phyloP scores from a whole-genome alignment of 2,797 vertebrate species.

The Fratercula arctica region DNA sequence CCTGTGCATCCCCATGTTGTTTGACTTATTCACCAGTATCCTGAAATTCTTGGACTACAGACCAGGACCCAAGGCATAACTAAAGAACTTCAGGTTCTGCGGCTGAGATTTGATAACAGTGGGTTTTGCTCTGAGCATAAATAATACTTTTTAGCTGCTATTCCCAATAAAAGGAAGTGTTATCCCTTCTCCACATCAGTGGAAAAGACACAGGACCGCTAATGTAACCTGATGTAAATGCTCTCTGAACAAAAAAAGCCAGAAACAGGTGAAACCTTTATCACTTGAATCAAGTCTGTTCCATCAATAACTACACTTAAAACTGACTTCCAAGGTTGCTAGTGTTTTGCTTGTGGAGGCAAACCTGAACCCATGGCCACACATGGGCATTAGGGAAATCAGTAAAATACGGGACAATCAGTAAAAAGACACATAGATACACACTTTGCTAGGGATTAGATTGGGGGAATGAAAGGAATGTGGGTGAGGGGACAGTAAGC shows the following conservation, averaged over 20 bases:
- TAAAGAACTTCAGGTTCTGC: background rate
- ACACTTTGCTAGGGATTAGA: background rate
- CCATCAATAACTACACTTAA: background rate
- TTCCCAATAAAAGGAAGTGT: background rate
- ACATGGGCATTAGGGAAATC: background rate
- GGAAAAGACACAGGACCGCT: background rate
- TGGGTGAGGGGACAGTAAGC: background rate
- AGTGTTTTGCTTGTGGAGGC: background rate
- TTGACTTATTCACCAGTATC: background rate
- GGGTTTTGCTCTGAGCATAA: background rate
- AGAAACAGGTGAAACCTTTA: background rate
- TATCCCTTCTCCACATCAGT: background rate
- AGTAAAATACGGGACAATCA: background rate
- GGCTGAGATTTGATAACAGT: background rate
- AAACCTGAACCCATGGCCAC: background rate
- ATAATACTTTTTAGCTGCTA: background rate
- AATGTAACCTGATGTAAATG: background rate
- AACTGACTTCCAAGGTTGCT: background rate
- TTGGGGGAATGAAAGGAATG: background rate
- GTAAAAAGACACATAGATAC: background rate
- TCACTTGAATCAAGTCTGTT: background rate
- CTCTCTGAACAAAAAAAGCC: background rate
- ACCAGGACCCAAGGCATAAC: background rate
- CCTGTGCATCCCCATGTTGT: background rate
- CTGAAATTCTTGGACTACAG: background rate